These are phyloP conservation scores for Linurgus olivaceus DNA, from an alignment of 2,797 vertebrate genomes.

Conservation along the genomic window DNA sequence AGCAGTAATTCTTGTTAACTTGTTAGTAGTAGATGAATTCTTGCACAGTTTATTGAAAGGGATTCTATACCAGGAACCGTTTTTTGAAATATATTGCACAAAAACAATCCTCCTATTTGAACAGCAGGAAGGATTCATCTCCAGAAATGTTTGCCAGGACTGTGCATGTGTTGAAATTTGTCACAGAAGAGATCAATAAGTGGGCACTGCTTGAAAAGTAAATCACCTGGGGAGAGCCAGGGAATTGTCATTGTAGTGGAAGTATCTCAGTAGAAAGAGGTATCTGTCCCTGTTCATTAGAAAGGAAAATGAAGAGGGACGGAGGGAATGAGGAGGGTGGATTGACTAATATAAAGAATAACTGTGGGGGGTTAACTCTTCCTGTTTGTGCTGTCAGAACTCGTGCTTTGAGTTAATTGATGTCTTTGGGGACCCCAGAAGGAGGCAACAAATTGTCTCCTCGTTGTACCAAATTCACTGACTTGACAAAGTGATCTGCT, in stretches of 20 bases:
- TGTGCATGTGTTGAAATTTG: constrained; percentile 77
- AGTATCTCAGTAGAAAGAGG: constrained; percentile 70
- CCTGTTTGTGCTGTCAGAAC: constrained; percentile 68
- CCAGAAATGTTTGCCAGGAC: constrained; percentile 71
- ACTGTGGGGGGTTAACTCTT: constrained; percentile 72
- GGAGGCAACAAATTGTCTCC: constrained; percentile 67
- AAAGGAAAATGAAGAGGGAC: constrained; percentile 68
- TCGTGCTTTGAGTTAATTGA: constrained; percentile 72
- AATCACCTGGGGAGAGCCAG: constrained; percentile 75
- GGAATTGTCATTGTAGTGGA: constrained; percentile 73
- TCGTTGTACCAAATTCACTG: constrained; percentile 42
- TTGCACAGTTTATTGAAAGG: constrained; percentile 62
- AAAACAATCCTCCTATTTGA: constrained; percentile 74
- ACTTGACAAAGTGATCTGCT: constrained; percentile 23
- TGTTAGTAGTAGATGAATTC: constrained; percentile 8
- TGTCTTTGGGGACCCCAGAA: constrained; percentile 69
- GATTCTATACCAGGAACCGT: constrained; percentile 41
- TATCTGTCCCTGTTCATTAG: constrained; percentile 65
- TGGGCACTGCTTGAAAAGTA: constrained; percentile 78
- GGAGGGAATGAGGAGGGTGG: constrained; percentile 65
- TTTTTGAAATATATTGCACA: constrained; percentile 71
- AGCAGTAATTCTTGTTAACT: constrained; percentile 33
- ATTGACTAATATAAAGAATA: constrained; percentile 72
- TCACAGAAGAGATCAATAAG: constrained; percentile 79
- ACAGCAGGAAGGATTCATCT: constrained; percentile 75